Percentiles rank a stretch among this genome's conserved stretches.
Conservation (phyloP, 2,797 vertebrate species). For the Enoplosus armatus region DNA sequence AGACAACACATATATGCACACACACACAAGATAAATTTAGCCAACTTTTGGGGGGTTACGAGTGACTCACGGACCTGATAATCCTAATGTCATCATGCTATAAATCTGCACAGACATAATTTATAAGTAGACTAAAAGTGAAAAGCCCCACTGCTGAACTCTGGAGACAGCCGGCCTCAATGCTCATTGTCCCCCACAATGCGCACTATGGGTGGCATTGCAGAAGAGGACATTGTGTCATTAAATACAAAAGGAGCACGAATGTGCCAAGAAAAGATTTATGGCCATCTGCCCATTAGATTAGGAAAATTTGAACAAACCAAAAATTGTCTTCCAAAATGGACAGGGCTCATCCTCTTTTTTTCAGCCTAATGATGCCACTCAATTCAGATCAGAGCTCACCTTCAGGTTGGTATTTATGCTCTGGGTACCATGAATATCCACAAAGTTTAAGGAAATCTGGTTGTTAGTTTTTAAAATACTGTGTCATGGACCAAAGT, state of each 20-base stretch:
- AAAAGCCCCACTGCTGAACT: slow-evolving; percentile 12
- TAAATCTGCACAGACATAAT: slow-evolving; percentile 16
- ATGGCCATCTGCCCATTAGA: background rate
- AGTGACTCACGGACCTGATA: background rate
- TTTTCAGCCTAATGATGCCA: background rate
- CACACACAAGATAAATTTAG: background rate
- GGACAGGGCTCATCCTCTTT: background rate
- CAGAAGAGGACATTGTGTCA: slow-evolving; percentile 3
- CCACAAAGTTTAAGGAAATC: background rate
- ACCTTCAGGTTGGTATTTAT: background rate
- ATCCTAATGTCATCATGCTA: background rate
- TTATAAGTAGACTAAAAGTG: slow-evolving; percentile 9
- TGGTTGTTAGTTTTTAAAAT: slow-evolving; percentile 3
- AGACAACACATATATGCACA: background rate
- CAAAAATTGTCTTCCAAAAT: background rate
- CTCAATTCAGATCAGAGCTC: background rate
- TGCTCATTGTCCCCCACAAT: background rate
- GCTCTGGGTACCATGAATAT: background rate
- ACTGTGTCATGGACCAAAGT: background rate
- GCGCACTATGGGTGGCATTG: background rate
- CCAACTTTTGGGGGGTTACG: background rate
- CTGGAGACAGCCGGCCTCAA: background rate
- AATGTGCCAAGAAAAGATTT: background rate
- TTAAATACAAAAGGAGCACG: slow-evolving; percentile 1
- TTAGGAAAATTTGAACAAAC: background rate